Conservation (phyloP, 2,888 invertebrate species). For the Elegia similella region DNA sequence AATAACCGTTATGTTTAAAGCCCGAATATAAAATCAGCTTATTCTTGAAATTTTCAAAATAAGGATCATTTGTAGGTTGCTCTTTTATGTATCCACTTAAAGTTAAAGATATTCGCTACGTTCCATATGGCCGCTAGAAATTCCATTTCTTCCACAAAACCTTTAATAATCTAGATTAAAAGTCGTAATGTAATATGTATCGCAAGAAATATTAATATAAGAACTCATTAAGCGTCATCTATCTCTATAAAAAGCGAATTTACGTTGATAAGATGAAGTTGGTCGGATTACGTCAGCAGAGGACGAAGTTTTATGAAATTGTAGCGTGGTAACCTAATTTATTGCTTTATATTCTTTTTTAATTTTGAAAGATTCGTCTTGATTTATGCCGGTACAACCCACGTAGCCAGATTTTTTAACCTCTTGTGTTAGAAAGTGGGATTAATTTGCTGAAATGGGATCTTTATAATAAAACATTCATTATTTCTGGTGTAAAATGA, state of each 20-base stretch:
- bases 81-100: background rate
- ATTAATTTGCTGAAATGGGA: too few relatives aligned
- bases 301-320: conserved; percentile 27
- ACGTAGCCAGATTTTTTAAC: too few relatives aligned
- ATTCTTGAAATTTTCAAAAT: too few relatives aligned
- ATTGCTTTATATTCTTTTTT: conserved; percentile 47
- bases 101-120: background rate
- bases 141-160: background rate
- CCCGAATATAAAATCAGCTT: too few relatives aligned
- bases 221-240: conserved; percentile 7
- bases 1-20: too few relatives aligned
- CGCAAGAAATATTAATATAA: background rate
- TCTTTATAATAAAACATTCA: too few relatives aligned
- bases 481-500: too few relatives aligned
- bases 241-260: conserved; percentile 18
- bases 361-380: conserved; percentile 26
- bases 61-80: background rate
- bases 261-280: conserved; percentile 20
- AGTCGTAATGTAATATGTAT: background rate
- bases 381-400: too few relatives aligned
- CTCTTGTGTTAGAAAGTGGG: too few relatives aligned
- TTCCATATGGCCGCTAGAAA: background rate
- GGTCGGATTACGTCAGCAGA: conserved; percentile 14
- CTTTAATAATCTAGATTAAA: background rate
- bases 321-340: conserved; percentile 39